Evolutionary conservation across 1,140 invertebrate species (phyloP), one percentile per base, ranked within the genome.

Genomic region (Steinernema khuongi): DNA sequence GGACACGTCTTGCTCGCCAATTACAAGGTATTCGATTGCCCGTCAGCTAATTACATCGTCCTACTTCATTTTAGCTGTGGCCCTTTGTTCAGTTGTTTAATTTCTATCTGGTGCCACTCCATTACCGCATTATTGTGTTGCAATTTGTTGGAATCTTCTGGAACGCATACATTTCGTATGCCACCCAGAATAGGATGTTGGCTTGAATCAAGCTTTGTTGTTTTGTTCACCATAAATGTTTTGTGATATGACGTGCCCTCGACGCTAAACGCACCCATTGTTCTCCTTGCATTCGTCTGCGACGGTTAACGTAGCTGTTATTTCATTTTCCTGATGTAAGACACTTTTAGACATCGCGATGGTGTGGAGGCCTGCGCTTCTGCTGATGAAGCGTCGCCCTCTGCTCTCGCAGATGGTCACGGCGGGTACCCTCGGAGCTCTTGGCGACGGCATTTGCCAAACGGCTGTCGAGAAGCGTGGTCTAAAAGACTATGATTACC

Each of bases 381-480:
- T 41, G n/a, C 50, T 72, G 1, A 67, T 76, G 17, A 60, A 77
- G 26, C 74, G 71, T 11, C 60, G 75, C n/a, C 75, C 75, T 70
- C 71, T 76, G 28, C 18, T 36, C n/a, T 70, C 72, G 17, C 75
- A 76, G 36, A 70, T 75, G 19, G 44, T 76, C 29, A 68, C 71
- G 11, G 68, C 75, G 22, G 75, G 75, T 74, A 31, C 50, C 17
- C n/a, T 74, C 19, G 30, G 26, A 19, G 26, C 44, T 71, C 44
- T 71, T 4, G 76, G 76, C 11, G 76, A 77, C 69, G 76, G 33
- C 14, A 67, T 77, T 18, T 33, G 68, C 36, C 76, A 77, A 32
- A 33, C 69, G 17, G 74, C 33, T 4, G 29, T 75, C 1, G 74
- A 75, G 72, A 70, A 75, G 41, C 19, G 73, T 43, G 69, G 19